Percentiles rank a stretch among this genome's conserved stretches.
Conservation (phyloP, 2,888 invertebrate species). For the Pasiphila rectangulata region DNA sequence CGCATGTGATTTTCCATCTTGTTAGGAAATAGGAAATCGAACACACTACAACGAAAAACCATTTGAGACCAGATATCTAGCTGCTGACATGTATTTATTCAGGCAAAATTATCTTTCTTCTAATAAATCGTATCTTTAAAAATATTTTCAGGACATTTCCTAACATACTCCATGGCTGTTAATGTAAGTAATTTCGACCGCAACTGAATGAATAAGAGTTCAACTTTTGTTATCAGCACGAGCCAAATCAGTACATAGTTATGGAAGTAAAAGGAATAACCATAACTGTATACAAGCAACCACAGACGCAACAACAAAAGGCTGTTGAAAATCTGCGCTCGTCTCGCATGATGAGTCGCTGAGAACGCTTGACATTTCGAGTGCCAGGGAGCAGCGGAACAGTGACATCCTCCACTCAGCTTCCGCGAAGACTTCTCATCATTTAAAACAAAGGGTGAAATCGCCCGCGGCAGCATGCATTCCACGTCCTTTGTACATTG, state of each 20-base stretch:
- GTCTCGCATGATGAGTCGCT: conserved; percentile 52
- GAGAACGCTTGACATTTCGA: conserved; percentile 60
- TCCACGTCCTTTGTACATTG: conserved; percentile 58
- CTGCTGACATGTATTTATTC: too few species aligned
- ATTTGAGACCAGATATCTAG: too few species aligned
- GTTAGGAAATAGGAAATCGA: conserved; percentile 8
- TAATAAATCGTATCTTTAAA: too few species aligned
- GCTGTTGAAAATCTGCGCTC: conserved; percentile 64
- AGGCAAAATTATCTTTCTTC: too few species aligned
- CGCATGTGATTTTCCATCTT: conserved; percentile 18
- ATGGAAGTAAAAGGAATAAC: not conserved
- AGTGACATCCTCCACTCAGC: conserved; percentile 68
- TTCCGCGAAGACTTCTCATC: conserved; percentile 61
- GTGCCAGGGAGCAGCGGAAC: conserved; percentile 58
- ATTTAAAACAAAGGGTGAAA: conserved; percentile 74
- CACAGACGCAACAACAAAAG: conserved; percentile 54
- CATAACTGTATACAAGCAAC: conserved; percentile 2
- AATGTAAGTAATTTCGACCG: too few species aligned
- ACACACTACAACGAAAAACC: conserved; percentile 6
- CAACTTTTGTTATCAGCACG: not conserved
- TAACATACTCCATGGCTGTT: too few species aligned
- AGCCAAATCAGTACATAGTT: not conserved
- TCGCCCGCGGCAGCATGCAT: conserved; percentile 58
- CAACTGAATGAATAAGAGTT: too few species aligned
- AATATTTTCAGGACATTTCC: too few species aligned